Evolutionary conservation across 2,797 vertebrate genomes (phyloP).

Genomic region (Syngnathus rostellatus): DNA sequence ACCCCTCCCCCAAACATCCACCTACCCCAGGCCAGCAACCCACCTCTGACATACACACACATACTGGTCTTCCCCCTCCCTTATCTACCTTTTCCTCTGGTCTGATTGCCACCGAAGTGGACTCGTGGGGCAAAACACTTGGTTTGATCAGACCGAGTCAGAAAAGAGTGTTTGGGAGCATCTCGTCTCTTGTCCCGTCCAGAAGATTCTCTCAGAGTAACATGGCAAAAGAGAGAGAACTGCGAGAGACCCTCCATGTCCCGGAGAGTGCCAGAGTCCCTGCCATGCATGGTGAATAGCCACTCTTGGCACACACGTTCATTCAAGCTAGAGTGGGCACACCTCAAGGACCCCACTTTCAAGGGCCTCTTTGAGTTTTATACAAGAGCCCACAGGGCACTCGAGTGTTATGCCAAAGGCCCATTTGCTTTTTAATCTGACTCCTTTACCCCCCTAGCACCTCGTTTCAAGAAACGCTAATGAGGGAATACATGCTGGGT

Average conservation of each 20-base stretch:
- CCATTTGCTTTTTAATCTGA: constrained; percentile 42
- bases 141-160: constrained; percentile 32
- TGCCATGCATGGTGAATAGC: constrained; percentile 45
- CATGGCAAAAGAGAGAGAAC: constrained; percentile 32
- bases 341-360: constrained; percentile 42
- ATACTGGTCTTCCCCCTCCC: constrained; percentile 1
- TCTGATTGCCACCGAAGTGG: constrained; percentile 24
- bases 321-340: constrained; percentile 52
- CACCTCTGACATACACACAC: constrained; percentile 38
- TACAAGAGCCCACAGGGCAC: constrained; percentile 38
- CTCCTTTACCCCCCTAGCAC: constrained; percentile 18
- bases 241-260: constrained; percentile 30
- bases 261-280: constrained; percentile 40
- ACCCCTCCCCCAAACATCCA: constrained; percentile 30
- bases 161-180: constrained; percentile 43
- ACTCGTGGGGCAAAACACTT: constrained; percentile 15
- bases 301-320: constrained; percentile 48
- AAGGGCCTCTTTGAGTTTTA: constrained; percentile 41
- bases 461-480: constrained; percentile 35
- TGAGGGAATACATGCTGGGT: constrained; percentile 40
- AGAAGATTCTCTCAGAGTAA: constrained; percentile 22
- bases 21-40: constrained; percentile 32
- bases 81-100: constrained; percentile 16
- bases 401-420: constrained; percentile 38
- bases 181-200: constrained; percentile 12